Percentiles rank a stretch among this genome's conserved stretches.
These are phyloP conservation scores for Sebastes hubbsi DNA, from an alignment of 2,797 vertebrate species.

Conservation along the genomic window DNA sequence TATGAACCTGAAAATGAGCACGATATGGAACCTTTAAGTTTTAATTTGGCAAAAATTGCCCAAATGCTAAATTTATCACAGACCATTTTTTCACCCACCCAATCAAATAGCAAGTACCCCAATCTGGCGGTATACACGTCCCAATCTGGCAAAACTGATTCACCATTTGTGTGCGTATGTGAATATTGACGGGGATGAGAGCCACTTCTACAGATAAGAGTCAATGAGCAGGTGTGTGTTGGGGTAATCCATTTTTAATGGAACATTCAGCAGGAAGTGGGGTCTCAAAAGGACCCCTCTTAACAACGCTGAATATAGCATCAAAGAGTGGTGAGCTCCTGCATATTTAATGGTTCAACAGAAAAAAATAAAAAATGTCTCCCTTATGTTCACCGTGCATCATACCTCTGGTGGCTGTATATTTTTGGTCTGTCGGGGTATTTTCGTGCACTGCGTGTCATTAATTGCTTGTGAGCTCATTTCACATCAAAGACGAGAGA, in stretches of 20 bases:
- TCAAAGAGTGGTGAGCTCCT: constrained; percentile 28
- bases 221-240: constrained; percentile 46
- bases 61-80: background rate
- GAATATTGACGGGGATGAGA: constrained; percentile 23
- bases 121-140: background rate
- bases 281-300: constrained; percentile 32
- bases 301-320: constrained; percentile 60
- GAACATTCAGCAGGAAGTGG: constrained; percentile 58
- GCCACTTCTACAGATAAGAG: constrained; percentile 15
- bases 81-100: background rate
- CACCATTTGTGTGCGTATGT: background rate
- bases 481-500: constrained; percentile 19
- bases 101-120: background rate
- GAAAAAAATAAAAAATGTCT: background rate
- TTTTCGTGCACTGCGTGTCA: constrained; percentile 3
- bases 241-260: constrained; percentile 69
- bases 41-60: background rate
- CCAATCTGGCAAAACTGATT: background rate
- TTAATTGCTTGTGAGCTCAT: constrained; percentile 9
- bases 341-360: constrained; percentile 40
- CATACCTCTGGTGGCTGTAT: background rate
- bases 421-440: background rate
- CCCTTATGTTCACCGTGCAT: background rate
- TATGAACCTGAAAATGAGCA: too few species aligned
- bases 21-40: background rate